These are phyloP conservation scores for Lucilia sericata DNA, from an alignment of 1,140 invertebrate genomes.

Conservation along the genomic window DNA sequence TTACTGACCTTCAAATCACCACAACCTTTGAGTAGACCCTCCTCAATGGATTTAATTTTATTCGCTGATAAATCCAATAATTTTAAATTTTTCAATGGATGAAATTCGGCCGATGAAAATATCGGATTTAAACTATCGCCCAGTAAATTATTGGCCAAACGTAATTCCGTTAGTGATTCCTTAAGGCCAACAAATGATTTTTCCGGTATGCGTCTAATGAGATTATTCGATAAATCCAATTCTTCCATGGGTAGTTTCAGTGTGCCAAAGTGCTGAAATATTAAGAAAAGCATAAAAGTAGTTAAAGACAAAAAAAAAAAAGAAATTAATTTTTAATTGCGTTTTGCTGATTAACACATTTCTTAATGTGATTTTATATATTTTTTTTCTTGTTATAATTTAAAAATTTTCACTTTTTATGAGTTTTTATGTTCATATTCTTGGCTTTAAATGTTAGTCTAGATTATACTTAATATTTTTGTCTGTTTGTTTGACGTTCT, in stretches of 20 bases:
- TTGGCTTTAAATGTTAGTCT: not conserved
- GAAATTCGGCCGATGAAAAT: slow-evolving; percentile 86
- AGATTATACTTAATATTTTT: slow-evolving; percentile 3
- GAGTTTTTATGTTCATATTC: slow-evolving; percentile 5
- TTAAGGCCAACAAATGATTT: slow-evolving; percentile 77
- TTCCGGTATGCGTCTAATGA: slow-evolving; percentile 82
- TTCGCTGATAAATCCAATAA: slow-evolving; percentile 84
- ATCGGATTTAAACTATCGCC: slow-evolving; percentile 91
- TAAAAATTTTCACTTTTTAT: slow-evolving; percentile 24
- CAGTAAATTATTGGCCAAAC: slow-evolving; percentile 82
- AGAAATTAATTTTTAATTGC: not conserved
- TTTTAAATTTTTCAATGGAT: slow-evolving; percentile 78
- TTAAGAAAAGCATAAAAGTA: not conserved
- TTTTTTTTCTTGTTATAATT: not conserved
- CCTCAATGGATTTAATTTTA: slow-evolving; percentile 82
- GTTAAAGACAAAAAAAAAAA: not conserved
- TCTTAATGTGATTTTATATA: no score
- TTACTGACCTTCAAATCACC: slow-evolving; percentile 75
- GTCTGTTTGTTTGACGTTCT: not conserved
- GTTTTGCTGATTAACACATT: not conserved
- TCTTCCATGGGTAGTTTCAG: slow-evolving; percentile 76
- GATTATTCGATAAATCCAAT: slow-evolving; percentile 86
- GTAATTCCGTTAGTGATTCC: slow-evolving; percentile 77
- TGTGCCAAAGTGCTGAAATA: slow-evolving; percentile 71
- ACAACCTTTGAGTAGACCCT: slow-evolving; percentile 87